Conservation (phyloP, 1,140 invertebrate genomes). For the Trachymyrmex septentrionalis region DNA sequence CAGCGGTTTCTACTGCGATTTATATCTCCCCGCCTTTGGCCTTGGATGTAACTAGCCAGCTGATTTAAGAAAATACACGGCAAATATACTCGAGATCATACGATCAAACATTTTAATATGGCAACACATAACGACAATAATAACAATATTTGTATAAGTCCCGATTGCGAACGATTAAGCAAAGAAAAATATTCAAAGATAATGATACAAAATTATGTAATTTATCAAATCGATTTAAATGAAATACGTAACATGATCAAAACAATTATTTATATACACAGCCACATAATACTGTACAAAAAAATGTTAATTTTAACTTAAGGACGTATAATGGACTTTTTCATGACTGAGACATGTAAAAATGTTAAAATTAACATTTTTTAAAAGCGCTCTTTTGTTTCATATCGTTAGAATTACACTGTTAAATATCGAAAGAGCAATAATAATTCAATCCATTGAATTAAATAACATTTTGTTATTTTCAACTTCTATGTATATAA, state of each 20-base stretch:
- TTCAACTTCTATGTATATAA: too few relatives aligned
- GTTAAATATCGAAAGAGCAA: too few relatives aligned
- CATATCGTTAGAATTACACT: too few relatives aligned
- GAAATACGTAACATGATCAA: background rate
- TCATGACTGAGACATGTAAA: too few relatives aligned
- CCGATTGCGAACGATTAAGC: background rate
- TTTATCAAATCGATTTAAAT: conserved; percentile 15
- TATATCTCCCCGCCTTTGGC: background rate
- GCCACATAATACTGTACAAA: too few relatives aligned
- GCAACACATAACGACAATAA: conserved; percentile 26
- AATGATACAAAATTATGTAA: conserved; percentile 36
- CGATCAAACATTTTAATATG: conserved; percentile 30
- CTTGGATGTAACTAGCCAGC: conserved; percentile 22
- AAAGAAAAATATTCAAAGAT: background rate
- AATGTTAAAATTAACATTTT: background rate
- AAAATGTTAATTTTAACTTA: too few relatives aligned
- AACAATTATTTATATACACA: background rate
- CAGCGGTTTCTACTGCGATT: conserved; percentile 15
- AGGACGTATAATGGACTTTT: too few relatives aligned
- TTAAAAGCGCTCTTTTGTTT: background rate
- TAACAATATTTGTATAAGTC: background rate
- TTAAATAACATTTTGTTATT: too few relatives aligned
- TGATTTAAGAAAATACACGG: conserved; percentile 26
- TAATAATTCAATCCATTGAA: too few relatives aligned
- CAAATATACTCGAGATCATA: background rate